phyloP scores from a whole-genome alignment of 2,113 vertebrate species.

The Apodemus speciosus region DNA sequence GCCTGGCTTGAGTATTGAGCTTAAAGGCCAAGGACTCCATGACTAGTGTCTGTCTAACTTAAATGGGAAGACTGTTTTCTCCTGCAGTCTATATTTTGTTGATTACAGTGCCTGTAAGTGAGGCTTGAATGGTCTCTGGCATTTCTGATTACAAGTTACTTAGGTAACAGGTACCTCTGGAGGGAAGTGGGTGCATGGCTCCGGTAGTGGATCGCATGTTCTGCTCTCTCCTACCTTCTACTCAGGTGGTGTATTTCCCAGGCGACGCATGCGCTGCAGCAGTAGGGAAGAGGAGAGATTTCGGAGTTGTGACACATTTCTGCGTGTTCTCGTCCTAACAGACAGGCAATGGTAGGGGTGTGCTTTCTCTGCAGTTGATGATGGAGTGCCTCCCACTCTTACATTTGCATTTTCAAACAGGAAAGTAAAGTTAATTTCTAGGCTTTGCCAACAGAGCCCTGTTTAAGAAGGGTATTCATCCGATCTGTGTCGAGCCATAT shows the following conservation, averaged over 20 bases:
- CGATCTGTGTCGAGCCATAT: constrained; percentile 1
- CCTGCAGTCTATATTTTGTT: neutral
- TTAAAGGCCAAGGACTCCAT: neutral
- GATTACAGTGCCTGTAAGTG: neutral
- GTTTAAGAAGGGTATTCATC: constrained; percentile 36
- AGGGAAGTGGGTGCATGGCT: neutral
- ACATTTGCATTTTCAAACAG: constrained; percentile 63
- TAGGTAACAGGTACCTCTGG: neutral
- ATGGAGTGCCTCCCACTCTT: constrained; percentile 68
- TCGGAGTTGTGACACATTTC: constrained; percentile 68
- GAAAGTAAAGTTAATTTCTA: constrained; percentile 62
- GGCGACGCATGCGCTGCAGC: neutral
- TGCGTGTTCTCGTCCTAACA: constrained; percentile 1
- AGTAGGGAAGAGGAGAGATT: neutral
- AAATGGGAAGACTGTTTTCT: constrained; percentile 32
- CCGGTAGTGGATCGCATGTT: too few species aligned
- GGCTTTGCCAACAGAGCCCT: constrained; percentile 62
- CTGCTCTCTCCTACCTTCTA: neutral
- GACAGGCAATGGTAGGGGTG: neutral
- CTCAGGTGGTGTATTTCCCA: neutral
- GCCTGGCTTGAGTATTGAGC: neutral
- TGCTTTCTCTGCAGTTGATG: constrained; percentile 48
- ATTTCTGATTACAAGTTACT: constrained; percentile 37
- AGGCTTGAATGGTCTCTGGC: constrained; percentile 20
- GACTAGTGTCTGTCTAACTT: neutral